Percentiles rank a stretch among this genome's conserved stretches.
phyloP scores from a whole-genome alignment of 2,888 invertebrate species.

The Physocephala rufipes region DNA sequence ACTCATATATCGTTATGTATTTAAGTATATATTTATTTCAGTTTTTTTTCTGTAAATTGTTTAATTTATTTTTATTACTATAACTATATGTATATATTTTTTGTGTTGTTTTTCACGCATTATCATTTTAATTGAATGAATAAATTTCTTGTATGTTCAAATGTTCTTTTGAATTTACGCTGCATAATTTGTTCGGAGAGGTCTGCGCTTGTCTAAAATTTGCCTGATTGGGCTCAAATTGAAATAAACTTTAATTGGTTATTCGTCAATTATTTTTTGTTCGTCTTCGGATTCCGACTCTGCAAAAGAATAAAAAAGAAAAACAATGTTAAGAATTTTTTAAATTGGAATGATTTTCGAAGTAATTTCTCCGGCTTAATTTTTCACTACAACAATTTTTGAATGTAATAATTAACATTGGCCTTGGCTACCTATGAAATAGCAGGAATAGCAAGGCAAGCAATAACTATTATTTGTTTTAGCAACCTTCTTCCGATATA shows the following conservation, averaged over 20 bases:
- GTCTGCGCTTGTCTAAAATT: slow-evolving; percentile 37
- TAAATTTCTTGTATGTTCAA: slow-evolving; percentile 33
- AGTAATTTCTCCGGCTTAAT: background rate
- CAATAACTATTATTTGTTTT: slow-evolving; percentile 57
- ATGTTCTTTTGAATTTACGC: slow-evolving; percentile 35
- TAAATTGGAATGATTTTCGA: background rate
- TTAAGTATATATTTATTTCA: slow-evolving; percentile 35
- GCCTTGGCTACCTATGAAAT: slow-evolving; percentile 53
- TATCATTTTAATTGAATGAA: slow-evolving; percentile 20
- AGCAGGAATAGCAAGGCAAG: slow-evolving; percentile 57
- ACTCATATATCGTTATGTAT: too few species aligned
- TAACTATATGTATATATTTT: slow-evolving; percentile 26
- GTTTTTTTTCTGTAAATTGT: slow-evolving; percentile 24
- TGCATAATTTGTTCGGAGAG: slow-evolving; percentile 12
- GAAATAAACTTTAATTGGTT: slow-evolving; percentile 44
- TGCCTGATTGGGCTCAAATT: slow-evolving; percentile 26
- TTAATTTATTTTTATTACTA: slow-evolving; percentile 23
- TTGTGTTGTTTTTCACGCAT: slow-evolving; percentile 32
- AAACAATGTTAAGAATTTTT: background rate
- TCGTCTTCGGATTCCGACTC: slow-evolving; percentile 66
- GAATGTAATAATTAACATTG: slow-evolving; percentile 56
- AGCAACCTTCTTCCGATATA: slow-evolving; percentile 49
- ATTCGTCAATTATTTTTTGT: slow-evolving; percentile 57
- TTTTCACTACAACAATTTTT: background rate
- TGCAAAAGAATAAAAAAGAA: slow-evolving; percentile 45